These are phyloP conservation scores for Sitophilus oryzae DNA, from an alignment of 1,140 invertebrate species.

Conservation along the genomic window DNA sequence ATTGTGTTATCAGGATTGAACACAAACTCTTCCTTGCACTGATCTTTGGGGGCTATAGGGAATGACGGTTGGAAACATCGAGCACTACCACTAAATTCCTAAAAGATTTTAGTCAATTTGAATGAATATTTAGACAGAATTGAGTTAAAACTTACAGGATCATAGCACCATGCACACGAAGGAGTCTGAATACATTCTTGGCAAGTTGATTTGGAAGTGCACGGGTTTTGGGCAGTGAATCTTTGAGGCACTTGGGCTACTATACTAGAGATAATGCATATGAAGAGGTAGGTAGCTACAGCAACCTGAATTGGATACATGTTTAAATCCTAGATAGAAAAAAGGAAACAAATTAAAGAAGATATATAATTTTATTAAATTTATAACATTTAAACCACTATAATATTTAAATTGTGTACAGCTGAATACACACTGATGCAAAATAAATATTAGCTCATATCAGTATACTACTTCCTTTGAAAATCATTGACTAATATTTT, in stretches of 20 bases:
- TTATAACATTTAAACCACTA: too few relatives aligned
- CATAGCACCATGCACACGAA: slow-evolving; percentile 89
- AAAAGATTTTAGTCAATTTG: slow-evolving; percentile 21
- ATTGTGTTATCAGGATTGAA: slow-evolving; percentile 67
- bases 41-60: slow-evolving; percentile 49
- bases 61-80: slow-evolving; percentile 65
- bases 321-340: too few relatives aligned
- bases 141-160: slow-evolving; percentile 54
- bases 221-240: slow-evolving; percentile 67
- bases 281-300: neutral
- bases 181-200: slow-evolving; percentile 86
- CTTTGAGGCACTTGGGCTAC: slow-evolving; percentile 44
- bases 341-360: too few relatives aligned
- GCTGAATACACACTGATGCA: too few relatives aligned
- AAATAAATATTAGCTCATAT: too few relatives aligned
- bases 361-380: too few relatives aligned
- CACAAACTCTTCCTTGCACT: slow-evolving; percentile 61
- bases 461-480: too few relatives aligned
- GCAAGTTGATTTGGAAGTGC: slow-evolving; percentile 77
- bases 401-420: too few relatives aligned
- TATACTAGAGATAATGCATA: neutral
- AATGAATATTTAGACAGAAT: slow-evolving; percentile 50
- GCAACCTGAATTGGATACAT: too few relatives aligned
- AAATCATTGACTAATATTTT: too few relatives aligned
- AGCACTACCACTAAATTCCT: slow-evolving; percentile 39